A percentile compares a stretch with the other conserved stretches of the same genome.
These are phyloP conservation scores for Brachypterus glaber DNA, from an alignment of 2,888 invertebrate genomes.

Conservation along the genomic window DNA sequence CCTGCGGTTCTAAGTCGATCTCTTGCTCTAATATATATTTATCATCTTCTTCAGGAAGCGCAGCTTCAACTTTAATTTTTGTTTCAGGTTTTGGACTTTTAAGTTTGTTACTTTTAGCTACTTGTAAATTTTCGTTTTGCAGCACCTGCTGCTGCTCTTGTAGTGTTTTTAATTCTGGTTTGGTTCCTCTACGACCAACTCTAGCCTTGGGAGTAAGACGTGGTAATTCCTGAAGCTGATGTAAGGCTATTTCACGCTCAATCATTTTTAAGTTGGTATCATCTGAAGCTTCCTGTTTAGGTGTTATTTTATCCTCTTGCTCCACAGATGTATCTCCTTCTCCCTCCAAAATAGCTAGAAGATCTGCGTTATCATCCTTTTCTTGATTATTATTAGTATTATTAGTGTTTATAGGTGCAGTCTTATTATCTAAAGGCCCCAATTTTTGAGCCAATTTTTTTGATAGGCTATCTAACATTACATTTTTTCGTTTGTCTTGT, in stretches of 20 bases:
- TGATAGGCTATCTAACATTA: slow-evolving; percentile 47
- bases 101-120: slow-evolving; percentile 6
- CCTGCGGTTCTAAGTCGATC: slow-evolving; percentile 24
- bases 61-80: not conserved
- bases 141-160: not conserved
- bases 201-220: slow-evolving; percentile 18
- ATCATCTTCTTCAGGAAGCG: slow-evolving; percentile 3
- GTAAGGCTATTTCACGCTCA: slow-evolving; percentile 48
- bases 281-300: slow-evolving; percentile 11
- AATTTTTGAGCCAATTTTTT: slow-evolving; percentile 36
- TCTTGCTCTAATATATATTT: not conserved
- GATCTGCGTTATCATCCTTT: slow-evolving; percentile 42
- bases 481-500: slow-evolving; percentile 40
- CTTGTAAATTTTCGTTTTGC: not conserved
- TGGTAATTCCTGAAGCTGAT: slow-evolving; percentile 47
- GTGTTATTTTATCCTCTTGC: slow-evolving; percentile 9
- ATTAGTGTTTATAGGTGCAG: slow-evolving; percentile 15
- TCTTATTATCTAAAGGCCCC: slow-evolving; percentile 16
- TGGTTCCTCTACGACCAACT: not conserved
- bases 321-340: not conserved
- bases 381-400: slow-evolving; percentile 13
- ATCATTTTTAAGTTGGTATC: slow-evolving; percentile 30
- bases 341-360: slow-evolving; percentile 49
- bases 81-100: slow-evolving; percentile 1
- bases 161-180: not conserved